Conservation (phyloP, 2,113 vertebrate species). For the Sinocyclocheilus maitianheensis region DNA sequence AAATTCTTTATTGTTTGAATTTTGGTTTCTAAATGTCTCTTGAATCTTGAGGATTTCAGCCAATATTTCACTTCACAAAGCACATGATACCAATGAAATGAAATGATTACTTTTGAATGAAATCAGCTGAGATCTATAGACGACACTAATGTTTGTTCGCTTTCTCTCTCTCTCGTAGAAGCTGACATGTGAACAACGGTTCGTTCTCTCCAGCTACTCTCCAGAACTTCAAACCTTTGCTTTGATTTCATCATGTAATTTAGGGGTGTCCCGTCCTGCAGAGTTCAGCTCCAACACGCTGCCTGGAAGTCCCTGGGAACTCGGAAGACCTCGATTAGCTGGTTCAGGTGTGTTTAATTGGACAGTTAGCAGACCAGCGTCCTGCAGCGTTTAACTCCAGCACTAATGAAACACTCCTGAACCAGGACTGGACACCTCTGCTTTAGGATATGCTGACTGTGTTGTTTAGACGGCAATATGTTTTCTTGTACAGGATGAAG, state of each 20-base stretch:
- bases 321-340: background rate
- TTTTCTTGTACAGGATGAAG: background rate
- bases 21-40: too few relatives aligned
- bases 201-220: background rate
- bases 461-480: background rate
- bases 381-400: background rate
- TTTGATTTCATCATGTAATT: background rate
- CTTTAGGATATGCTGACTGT: background rate
- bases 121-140: too few relatives aligned
- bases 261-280: background rate
- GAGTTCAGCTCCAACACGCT: background rate
- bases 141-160: background rate
- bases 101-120: too few relatives aligned
- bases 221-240: background rate
- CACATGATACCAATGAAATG: too few relatives aligned
- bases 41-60: too few relatives aligned
- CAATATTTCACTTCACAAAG: too few relatives aligned
- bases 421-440: background rate
- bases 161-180: constrained; percentile 57
- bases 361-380: background rate
- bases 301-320: background rate
- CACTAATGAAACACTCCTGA: background rate
- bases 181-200: constrained; percentile 66
- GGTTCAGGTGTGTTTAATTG: background rate
- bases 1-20: too few relatives aligned